Evolutionary conservation across 2,113 vertebrate genomes (phyloP).

Genomic region (Lepus americanus): DNA sequence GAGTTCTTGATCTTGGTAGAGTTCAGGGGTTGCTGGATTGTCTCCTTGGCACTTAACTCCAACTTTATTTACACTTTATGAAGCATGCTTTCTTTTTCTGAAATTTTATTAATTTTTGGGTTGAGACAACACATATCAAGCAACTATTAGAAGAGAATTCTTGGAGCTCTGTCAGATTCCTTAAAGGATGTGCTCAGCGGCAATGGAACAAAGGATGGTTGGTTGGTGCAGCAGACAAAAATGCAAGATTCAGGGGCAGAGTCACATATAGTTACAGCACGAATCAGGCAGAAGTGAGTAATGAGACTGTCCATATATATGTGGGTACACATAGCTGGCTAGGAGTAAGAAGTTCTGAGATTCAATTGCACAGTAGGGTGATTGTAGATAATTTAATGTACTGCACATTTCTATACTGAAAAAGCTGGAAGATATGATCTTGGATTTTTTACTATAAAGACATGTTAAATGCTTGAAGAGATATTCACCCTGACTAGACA

Average conservation of each 20-base stretch:
- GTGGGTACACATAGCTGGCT: not conserved
- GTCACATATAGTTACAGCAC: not conserved
- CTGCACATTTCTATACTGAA: too few relatives aligned
- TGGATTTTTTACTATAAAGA: too few relatives aligned
- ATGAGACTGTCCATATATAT: not conserved
- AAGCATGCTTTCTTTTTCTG: not conserved
- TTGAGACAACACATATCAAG: not conserved
- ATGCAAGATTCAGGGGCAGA: not conserved
- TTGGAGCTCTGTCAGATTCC: not conserved
- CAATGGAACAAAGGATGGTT: not conserved
- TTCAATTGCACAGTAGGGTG: too few relatives aligned
- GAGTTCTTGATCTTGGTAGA: not conserved
- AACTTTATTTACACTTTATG: not conserved
- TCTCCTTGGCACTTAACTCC: not conserved
- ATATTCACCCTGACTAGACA: too few relatives aligned
- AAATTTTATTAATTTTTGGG: not conserved
- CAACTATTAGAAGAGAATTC: slow-evolving; percentile 18
- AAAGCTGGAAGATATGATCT: too few relatives aligned
- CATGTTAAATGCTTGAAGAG: too few relatives aligned
- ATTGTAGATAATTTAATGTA: too few relatives aligned
- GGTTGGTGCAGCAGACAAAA: not conserved
- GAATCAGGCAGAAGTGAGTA: not conserved
- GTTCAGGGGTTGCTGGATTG: not conserved
- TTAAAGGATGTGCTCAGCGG: not conserved
- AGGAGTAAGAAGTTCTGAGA: too few relatives aligned